Evolutionary conservation across 2,113 vertebrate species (phyloP).

Genomic region (Tragulus kanchil): DNA sequence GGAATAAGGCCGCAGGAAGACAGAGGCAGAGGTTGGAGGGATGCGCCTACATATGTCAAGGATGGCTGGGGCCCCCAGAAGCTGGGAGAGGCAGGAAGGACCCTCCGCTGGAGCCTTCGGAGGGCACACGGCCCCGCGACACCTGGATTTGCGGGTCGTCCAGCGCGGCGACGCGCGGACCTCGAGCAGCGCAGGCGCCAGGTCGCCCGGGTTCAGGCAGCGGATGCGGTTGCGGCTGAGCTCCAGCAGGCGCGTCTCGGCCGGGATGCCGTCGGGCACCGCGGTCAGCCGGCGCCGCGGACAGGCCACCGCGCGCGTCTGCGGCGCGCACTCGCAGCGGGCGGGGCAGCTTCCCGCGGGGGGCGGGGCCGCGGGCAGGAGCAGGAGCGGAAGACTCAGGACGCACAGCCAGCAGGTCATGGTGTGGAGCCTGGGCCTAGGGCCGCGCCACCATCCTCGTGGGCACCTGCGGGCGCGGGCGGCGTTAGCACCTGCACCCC

Average conservation of each 20-base stretch:
- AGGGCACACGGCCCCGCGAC: too few species aligned
- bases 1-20: neutral
- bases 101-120: neutral
- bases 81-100: neutral
- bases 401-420: constrained; percentile 89
- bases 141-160: neutral
- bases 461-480: constrained; percentile 86
- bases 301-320: constrained; percentile 92
- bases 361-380: constrained; percentile 74
- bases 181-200: constrained; percentile 92
- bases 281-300: constrained; percentile 93
- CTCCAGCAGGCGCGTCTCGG: constrained; percentile 93
- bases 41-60: rapidly evolving
- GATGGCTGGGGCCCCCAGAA: neutral
- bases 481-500: rapidly evolving
- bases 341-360: constrained; percentile 90
- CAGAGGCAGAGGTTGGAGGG: neutral
- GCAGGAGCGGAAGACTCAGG: constrained; percentile 89
- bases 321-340: constrained; percentile 93
- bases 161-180: too few species aligned
- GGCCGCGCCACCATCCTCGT: constrained; percentile 88
- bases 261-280: constrained; percentile 95
- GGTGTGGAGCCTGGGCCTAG: constrained; percentile 85
- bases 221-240: constrained; percentile 96
- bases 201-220: constrained; percentile 95